A percentile compares a stretch with the other conserved stretches of the same genome.
phyloP scores from a whole-genome alignment of 2,797 vertebrate species.

The Typhlichthys eigenmanni region DNA sequence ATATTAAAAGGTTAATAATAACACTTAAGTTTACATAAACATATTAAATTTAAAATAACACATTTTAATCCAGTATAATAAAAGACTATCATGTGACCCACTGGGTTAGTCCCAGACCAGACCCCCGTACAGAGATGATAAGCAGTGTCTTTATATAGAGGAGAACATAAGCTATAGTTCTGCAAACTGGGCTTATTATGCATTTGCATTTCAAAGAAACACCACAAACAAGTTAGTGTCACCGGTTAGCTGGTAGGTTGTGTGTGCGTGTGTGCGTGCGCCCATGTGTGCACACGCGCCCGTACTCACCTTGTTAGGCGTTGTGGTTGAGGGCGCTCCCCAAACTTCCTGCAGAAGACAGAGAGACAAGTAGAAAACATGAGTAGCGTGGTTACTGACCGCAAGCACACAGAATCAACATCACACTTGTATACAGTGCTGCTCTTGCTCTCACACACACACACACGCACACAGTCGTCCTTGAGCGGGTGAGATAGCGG shows the following conservation, averaged over 20 bases:
- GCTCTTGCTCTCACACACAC: not conserved
- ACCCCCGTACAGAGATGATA: no score
- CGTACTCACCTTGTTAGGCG: slow-evolving; percentile 92
- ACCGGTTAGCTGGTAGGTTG: not conserved
- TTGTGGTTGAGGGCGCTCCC: slow-evolving; percentile 98
- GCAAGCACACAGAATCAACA: slow-evolving; percentile 57
- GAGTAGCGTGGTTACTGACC: slow-evolving; percentile 53
- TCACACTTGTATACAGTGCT: slow-evolving; percentile 17
- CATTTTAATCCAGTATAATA: no score
- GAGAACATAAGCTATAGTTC: no score
- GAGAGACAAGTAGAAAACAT: slow-evolving; percentile 57
- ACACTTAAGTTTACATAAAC: no score
- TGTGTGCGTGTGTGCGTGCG: slow-evolving; percentile 18
- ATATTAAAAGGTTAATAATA: no score
- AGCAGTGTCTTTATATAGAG: no score
- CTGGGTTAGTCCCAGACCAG: no score
- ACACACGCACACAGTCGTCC: slow-evolving; percentile 16
- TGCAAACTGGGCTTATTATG: no score
- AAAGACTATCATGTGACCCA: no score
- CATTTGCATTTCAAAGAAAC: no score
- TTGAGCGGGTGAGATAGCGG: not conserved
- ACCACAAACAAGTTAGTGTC: no score
- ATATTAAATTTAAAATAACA: no score
- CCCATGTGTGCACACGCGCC: slow-evolving; percentile 5
- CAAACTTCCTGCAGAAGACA: slow-evolving; percentile 91